Evolutionary conservation across 2,797 vertebrate species (phyloP), one percentile per base, ranked within the genome.

Genomic region (Bovichtus diacanthus): DNA sequence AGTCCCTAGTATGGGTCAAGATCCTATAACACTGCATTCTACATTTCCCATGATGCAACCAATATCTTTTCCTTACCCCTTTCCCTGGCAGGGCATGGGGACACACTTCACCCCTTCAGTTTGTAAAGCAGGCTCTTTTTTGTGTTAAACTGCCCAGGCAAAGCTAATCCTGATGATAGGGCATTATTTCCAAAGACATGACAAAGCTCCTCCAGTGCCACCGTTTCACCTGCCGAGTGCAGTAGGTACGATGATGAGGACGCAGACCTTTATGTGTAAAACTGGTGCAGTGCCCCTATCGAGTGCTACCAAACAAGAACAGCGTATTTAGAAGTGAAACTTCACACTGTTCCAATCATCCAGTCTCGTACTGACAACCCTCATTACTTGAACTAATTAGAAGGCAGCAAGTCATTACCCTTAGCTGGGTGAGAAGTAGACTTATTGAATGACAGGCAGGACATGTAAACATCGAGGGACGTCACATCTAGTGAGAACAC

Each of bases 401-500:
- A 75, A 78, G 71, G 46, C 76, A 75, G 77, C 3, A 23, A 62
- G 79, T 76, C 67, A 73, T 62, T 82, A 78, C 79, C 80, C 69
- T 80, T 47, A n/a, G 58, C 15, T 19, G 21, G 31, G 36, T 47
- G 25, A 44, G 61, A 65, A 29, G 43, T 44, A 31, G 36, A 44
- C 18, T 23, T 34, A 27, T 34, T 67, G 74, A 78, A 64, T 80
- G 82, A 75, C 71, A 59, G 71, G n/a, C 66, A 63, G 70, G 74
- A 82, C 74, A 73, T 50, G 79, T 80, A 87, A 87, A 86, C 85
- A 89, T 15, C 6, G 55, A 70, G 51, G 68, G 78, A 67, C 51
- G 75, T 74, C 82, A 79, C 81, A 63, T 87, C 71, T 39, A 72
- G 56, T 3, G 54, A 74, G 71, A 69, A 70, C 74, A 68, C 47